Conservation (phyloP, 2,797 vertebrate genomes). For the Anniella stebbinsi region DNA sequence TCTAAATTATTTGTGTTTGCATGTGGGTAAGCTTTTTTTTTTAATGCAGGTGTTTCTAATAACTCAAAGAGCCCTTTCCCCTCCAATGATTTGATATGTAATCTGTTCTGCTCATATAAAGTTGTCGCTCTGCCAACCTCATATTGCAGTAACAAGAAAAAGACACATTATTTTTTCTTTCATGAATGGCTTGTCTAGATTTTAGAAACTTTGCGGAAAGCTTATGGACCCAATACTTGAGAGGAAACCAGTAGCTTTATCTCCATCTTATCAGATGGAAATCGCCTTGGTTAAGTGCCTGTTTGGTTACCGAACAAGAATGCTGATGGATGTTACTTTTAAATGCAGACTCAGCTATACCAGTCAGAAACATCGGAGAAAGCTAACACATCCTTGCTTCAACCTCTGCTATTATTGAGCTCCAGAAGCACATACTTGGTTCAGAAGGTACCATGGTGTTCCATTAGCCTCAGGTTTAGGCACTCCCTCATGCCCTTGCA, state of each 20-base stretch:
- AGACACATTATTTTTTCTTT: conserved; percentile 38
- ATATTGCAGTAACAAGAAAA: conserved; percentile 33
- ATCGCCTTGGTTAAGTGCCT: conserved; percentile 21
- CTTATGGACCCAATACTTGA: conserved; percentile 21
- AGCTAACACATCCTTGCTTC: background rate
- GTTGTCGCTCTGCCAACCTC: conserved; percentile 15
- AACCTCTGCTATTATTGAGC: background rate
- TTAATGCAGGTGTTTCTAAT: background rate
- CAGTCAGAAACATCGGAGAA: background rate
- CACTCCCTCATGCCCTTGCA: background rate
- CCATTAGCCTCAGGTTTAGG: background rate
- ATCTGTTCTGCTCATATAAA: conserved; percentile 13
- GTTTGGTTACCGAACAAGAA: background rate
- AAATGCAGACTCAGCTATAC: background rate
- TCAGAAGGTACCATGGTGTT: background rate
- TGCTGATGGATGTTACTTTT: conserved; percentile 15
- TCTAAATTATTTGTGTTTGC: background rate
- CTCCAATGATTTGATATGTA: conserved; percentile 14
- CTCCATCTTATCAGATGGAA: conserved; percentile 14
- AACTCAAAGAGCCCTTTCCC: background rate
- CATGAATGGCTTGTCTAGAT: conserved; percentile 31
- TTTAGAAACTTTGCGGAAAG: background rate
- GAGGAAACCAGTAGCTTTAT: conserved; percentile 23
- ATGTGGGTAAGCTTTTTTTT: background rate
- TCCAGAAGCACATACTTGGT: background rate